Base-by-base conservation (phyloP, 1,140 invertebrate genomes). In the Heliconius himera region DNA sequence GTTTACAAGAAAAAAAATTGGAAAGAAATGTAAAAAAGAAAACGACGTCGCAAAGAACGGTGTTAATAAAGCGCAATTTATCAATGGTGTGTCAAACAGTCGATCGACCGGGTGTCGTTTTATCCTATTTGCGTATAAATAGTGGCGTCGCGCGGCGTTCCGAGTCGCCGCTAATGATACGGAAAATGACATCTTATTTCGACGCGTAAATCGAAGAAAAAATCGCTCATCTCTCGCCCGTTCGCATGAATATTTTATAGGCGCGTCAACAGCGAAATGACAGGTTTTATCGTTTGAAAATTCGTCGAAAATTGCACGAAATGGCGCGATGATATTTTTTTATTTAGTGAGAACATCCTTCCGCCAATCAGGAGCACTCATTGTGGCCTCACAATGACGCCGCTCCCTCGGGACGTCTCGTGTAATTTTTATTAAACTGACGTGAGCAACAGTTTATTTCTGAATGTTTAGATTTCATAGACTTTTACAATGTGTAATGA, bases 171-270 rank as follows among this genome's bases (percentile, higher is more conserved):
- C 93, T 95, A 95, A 95, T 95, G 94, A 95, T 90, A 92, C 93
- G 94, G 94, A 95, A 95, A 95, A 95, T 94, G 93, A 94, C 94
- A 94, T 94, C 94, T 94, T 95, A 95, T 95, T 95, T 92, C 89
- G 90, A 89, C 87, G 91, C 89, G 90, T 90, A 92, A 92, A 91
- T 94, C 91, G 91, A 93, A 93, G 92, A 94, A 93, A 94, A 93
- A 93, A 93, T 91, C 91, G 91, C 90, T 94, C 93, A 90, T 94
- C 92, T 93, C 91, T 86, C 91, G 88, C 90, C 89, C 89, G 91
- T 88, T 88, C 90, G 88, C 89, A 93, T 93, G 92, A 93, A 94
- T 93, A 94, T 94, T 94, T 94, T 94, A 94, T 94, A 90, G 93
- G 91, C 92, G 91, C 90, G 89, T 94, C 93, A 94, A 94, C 91